Conservation (phyloP, 2,113 vertebrate species). For the Heliornis fulica region DNA sequence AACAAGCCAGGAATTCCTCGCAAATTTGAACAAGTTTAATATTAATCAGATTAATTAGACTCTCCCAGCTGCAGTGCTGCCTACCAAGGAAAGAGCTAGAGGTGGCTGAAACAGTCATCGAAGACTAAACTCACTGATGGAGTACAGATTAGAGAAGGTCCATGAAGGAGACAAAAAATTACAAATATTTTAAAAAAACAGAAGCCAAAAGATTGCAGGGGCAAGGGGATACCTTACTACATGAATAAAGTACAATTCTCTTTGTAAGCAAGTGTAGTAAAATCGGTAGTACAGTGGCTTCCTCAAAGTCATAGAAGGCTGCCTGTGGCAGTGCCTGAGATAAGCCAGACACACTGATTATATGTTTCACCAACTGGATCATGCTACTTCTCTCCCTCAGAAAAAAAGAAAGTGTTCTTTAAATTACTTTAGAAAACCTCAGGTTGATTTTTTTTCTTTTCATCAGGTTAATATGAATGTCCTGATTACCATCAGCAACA, state of each 20-base stretch:
- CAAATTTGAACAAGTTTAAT: not conserved
- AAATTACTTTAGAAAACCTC: conserved; percentile 1
- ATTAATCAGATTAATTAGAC: not conserved
- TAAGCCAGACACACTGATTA: conserved; percentile 20
- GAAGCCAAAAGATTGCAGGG: not conserved
- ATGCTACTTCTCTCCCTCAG: not conserved
- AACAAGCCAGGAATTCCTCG: not conserved
- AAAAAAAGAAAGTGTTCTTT: not conserved
- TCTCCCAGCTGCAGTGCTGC: not conserved
- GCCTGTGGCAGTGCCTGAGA: not conserved
- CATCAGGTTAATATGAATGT: not conserved
- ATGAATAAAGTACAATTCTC: not conserved
- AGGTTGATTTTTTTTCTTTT: not conserved
- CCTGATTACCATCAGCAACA: conserved; percentile 31
- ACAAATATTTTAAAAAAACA: not conserved
- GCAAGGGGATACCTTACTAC: not conserved
- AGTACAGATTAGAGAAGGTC: not conserved
- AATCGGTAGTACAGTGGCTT: not conserved
- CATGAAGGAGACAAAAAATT: not conserved
- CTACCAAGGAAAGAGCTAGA: not conserved
- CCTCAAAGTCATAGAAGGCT: not conserved
- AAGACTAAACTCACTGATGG: not conserved
- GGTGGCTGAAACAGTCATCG: not conserved
- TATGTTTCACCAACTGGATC: not conserved
- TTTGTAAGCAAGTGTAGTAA: not conserved